These are phyloP conservation scores for Latrodectus elegans DNA, from an alignment of 2,888 invertebrate species.

Conservation along the genomic window DNA sequence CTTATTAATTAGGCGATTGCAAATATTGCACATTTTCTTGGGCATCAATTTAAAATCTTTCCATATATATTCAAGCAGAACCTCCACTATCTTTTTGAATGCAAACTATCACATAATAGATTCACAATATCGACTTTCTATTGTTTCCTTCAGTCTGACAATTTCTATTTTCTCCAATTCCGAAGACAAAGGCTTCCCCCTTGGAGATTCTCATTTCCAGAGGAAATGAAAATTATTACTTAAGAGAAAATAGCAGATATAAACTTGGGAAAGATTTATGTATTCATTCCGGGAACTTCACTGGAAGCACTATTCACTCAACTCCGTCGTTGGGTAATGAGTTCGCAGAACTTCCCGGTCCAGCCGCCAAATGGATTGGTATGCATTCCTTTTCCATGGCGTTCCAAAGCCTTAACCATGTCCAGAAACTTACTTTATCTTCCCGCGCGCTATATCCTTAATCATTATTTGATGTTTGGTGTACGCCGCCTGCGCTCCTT, in stretches of 20 bases:
- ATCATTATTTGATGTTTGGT: constrained; percentile 5
- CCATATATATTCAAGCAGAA: too few species aligned
- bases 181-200: constrained; percentile 21
- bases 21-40: too few species aligned
- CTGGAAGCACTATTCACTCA: neutral
- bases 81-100: too few species aligned
- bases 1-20: too few species aligned
- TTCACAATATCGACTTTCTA: neutral
- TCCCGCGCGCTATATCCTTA: neutral
- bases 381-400: constrained; percentile 2
- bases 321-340: neutral
- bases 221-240: constrained; percentile 56
- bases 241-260: constrained; percentile 26
- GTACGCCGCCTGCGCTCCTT: neutral
- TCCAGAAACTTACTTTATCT: constrained; percentile 3
- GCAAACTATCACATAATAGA: neutral
- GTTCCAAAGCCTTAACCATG: neutral
- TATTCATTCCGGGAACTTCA: constrained; percentile 6
- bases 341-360: neutral
- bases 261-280: constrained; percentile 22
- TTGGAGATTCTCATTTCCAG: constrained; percentile 30
- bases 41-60: too few species aligned
- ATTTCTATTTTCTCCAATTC: constrained; percentile 14
- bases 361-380: neutral
- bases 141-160: neutral